Conservation (phyloP, 2,797 vertebrate genomes). For the Babyrousa celebensis region DNA sequence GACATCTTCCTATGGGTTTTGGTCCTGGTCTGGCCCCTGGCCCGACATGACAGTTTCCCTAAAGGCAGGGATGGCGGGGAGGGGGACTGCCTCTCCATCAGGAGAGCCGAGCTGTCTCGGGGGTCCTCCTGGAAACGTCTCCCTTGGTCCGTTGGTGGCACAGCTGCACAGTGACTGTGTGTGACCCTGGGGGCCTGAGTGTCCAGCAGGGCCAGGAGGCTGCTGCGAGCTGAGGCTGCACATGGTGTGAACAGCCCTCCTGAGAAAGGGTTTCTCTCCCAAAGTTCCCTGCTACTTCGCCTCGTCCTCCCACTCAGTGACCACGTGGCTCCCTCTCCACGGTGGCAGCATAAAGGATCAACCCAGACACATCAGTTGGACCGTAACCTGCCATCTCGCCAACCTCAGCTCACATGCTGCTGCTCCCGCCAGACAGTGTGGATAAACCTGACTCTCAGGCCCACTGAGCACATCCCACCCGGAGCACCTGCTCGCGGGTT, state of each 20-base stretch:
- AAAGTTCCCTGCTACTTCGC: not conserved
- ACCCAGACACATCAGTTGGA: not conserved
- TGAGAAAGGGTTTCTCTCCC: no score
- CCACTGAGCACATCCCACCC: not conserved
- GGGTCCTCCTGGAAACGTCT: not conserved
- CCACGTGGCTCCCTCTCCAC: no score
- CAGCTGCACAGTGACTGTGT: no score
- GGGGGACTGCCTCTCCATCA: not conserved
- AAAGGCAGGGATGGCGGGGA: fast-evolving
- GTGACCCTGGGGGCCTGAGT: no score
- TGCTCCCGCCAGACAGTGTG: not conserved
- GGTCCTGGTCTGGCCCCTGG: not conserved
- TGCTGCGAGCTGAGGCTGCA: no score
- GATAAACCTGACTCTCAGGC: not conserved
- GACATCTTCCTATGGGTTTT: no score
- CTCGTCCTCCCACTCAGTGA: not conserved
- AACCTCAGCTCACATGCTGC: fast-evolving
- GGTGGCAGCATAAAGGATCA: not conserved
- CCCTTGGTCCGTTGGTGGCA: not conserved
- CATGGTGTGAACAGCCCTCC: no score
- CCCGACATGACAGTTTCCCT: no score
- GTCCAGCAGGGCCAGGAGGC: no score
- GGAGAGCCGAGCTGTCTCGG: no score
- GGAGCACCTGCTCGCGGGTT: not conserved
- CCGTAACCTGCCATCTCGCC: no score